A percentile compares a stretch with the other conserved stretches of the same genome.
phyloP scores from a whole-genome alignment of 2,888 invertebrate species.

The Drosophila neotestacea region DNA sequence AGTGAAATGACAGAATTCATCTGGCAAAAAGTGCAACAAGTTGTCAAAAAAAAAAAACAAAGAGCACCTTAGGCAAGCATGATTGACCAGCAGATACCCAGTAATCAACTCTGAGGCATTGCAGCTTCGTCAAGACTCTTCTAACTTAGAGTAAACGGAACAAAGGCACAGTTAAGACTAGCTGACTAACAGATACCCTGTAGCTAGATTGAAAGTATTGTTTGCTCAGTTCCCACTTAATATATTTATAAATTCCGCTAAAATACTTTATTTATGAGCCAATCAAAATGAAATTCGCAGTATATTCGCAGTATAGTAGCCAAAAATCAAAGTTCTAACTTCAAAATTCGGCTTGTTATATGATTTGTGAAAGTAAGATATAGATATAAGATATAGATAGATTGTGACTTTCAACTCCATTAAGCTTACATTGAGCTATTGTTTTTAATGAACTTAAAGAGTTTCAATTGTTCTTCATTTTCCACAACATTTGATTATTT shows the following conservation, averaged over 20 bases:
- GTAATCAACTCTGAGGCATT: background rate
- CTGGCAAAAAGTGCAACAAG: slow-evolving; percentile 29
- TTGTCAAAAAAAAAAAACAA: background rate
- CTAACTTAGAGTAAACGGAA: no score
- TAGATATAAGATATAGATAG: no score
- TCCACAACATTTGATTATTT: slow-evolving; percentile 11
- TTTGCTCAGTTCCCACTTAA: no score
- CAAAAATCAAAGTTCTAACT: background rate
- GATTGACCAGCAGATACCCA: background rate
- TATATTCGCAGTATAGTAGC: no score
- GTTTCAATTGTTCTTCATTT: background rate
- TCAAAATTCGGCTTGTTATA: background rate
- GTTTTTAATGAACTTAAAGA: background rate
- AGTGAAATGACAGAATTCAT: slow-evolving; percentile 44
- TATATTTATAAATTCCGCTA: background rate
- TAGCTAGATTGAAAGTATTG: no score
- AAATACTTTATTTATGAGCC: background rate
- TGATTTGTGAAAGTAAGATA: background rate
- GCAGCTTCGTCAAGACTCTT: no score
- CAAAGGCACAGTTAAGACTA: no score
- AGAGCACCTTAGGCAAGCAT: background rate
- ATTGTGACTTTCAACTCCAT: no score
- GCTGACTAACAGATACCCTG: no score
- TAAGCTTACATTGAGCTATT: background rate
- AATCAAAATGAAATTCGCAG: background rate